Evolutionary conservation across 2,797 vertebrate species (phyloP).

Genomic region (Nyctalus aviator): DNA sequence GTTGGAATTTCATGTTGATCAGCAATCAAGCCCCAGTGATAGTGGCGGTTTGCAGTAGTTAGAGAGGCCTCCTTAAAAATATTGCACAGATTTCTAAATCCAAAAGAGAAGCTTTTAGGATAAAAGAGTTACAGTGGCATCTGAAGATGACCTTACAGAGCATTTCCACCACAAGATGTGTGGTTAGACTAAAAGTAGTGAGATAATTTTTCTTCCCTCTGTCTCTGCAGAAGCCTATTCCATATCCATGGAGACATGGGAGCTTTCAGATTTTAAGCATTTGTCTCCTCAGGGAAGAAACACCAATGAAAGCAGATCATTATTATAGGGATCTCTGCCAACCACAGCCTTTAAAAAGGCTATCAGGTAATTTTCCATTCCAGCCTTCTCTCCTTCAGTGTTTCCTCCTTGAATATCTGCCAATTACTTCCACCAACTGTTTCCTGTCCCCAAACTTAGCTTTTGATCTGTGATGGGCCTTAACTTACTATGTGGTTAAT

Average conservation of each 20-base stretch:
- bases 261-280: not conserved
- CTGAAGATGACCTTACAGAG: constrained; percentile 33
- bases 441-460: constrained; percentile 73
- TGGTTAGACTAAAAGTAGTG: constrained; percentile 6
- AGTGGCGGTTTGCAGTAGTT: not conserved
- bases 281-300: constrained; percentile 33
- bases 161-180: not conserved
- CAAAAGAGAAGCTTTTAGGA: not conserved
- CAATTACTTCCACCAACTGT: constrained; percentile 50
- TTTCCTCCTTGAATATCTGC: constrained; percentile 58
- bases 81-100: constrained; percentile 3
- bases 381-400: constrained; percentile 34
- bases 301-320: constrained; percentile 15
- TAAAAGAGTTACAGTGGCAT: not conserved
- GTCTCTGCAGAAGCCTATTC: not conserved
- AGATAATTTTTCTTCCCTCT: not conserved
- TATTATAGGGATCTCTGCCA: constrained; percentile 58
- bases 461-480: constrained; percentile 76
- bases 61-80: not conserved
- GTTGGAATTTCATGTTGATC: not conserved
- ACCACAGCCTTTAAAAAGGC: constrained; percentile 42
- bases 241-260: not conserved
- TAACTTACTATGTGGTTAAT: constrained; percentile 73
- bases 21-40: not conserved
- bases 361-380: constrained; percentile 54